These are phyloP conservation scores for Eumerus sabulonum DNA, from an alignment of 2,888 invertebrate species.

Conservation along the genomic window DNA sequence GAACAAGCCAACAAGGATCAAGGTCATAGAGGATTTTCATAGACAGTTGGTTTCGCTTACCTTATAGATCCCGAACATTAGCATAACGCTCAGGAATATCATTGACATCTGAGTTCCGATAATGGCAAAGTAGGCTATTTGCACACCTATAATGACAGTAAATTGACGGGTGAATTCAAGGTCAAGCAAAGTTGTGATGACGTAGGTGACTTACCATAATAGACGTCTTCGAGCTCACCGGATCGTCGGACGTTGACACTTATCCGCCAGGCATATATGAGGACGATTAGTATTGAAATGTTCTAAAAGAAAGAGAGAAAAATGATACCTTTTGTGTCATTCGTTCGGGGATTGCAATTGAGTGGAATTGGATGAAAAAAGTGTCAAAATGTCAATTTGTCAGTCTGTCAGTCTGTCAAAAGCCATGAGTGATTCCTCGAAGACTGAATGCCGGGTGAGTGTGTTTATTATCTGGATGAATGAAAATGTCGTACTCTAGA, in stretches of 20 bases:
- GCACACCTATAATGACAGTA: conserved; percentile 84
- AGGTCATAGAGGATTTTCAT: neutral
- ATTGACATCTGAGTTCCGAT: conserved; percentile 89
- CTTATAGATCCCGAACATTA: conserved; percentile 87
- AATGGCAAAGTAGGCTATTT: conserved; percentile 89
- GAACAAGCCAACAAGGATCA: conserved; percentile 9
- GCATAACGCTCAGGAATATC: conserved; percentile 85
- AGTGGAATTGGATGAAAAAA: no score
- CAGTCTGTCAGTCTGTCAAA: no score
- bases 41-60: conserved; percentile 76
- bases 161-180: conserved; percentile 11
- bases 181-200: neutral
- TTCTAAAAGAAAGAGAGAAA: conserved; percentile 80
- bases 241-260: conserved; percentile 86
- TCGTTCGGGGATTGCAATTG: no score
- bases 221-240: conserved; percentile 86
- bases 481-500: no score
- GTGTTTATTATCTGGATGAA: no score
- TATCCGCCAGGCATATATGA: conserved; percentile 88
- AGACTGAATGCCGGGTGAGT: no score
- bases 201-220: conserved; percentile 85
- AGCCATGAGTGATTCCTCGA: no score
- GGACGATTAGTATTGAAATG: conserved; percentile 86
- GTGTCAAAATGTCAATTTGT: no score
- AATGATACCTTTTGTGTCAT: neutral